These are phyloP conservation scores for Ephestia elutella DNA, from an alignment of 1,140 invertebrate species.

Conservation along the genomic window DNA sequence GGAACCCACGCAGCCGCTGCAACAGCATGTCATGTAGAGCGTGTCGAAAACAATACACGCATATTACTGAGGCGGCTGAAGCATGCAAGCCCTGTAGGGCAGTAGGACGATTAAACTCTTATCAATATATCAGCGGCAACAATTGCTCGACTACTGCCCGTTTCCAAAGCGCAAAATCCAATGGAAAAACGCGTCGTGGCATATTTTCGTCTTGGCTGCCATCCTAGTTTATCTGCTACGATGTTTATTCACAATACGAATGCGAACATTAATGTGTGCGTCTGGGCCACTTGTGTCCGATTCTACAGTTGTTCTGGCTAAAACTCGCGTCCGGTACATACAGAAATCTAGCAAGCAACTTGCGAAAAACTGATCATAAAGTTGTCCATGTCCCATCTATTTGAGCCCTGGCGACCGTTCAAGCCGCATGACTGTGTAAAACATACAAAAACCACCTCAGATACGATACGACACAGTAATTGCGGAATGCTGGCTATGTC, in stretches of 20 bases:
- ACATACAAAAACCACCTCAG: neutral
- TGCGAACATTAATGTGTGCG: conserved; percentile 69
- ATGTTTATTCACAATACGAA: conserved; percentile 74
- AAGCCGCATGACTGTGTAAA: conserved; percentile 9
- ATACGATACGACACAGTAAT: neutral
- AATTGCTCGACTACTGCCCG: conserved; percentile 52
- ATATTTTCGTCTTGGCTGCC: conserved; percentile 74
- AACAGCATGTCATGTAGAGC: conserved; percentile 5
- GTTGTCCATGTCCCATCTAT: neutral
- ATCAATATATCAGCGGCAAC: conserved; percentile 50
- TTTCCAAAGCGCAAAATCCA: conserved; percentile 68
- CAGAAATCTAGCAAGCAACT: neutral
- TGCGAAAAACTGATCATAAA: neutral
- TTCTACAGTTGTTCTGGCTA: conserved; percentile 34
- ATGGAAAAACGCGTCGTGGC: conserved; percentile 72
- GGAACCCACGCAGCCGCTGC: neutral
- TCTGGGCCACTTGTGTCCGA: conserved; percentile 60
- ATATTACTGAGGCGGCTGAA: neutral
- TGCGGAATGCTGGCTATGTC: neutral
- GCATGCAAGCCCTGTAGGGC: neutral
- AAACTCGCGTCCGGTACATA: conserved; percentile 1
- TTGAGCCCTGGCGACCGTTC: conserved; percentile 2
- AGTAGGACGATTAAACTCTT: conserved; percentile 13
- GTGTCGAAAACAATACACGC: conserved; percentile 6
- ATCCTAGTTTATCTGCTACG: conserved; percentile 74